These are phyloP conservation scores for Gortyna flavago DNA, from an alignment of 2,888 invertebrate species.

Conservation along the genomic window DNA sequence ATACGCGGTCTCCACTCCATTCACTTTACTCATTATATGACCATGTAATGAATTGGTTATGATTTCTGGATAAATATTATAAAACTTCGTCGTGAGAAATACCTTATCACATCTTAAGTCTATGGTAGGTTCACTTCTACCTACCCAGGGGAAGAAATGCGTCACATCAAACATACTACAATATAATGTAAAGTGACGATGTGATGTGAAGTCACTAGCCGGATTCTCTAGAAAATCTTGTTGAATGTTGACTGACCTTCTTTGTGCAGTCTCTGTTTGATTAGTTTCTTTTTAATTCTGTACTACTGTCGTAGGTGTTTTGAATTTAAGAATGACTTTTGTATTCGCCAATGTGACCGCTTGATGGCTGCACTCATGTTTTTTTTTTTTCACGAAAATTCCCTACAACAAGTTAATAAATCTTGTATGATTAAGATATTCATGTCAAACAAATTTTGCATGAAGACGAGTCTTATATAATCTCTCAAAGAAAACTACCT, in stretches of 20 bases:
- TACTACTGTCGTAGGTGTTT: too few relatives aligned
- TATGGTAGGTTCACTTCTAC: neutral
- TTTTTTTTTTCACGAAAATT: too few relatives aligned
- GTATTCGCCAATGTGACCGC: too few relatives aligned
- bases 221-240: conserved; percentile 2
- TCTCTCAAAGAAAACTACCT: conserved; percentile 50
- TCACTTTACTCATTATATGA: too few relatives aligned
- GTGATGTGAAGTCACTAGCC: neutral
- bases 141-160: neutral
- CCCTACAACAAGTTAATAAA: too few relatives aligned
- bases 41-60: neutral
- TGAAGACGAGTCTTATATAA: conserved; percentile 24
- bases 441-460: conserved; percentile 34
- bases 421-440: conserved; percentile 33
- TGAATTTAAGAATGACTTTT: too few relatives aligned
- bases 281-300: too few relatives aligned
- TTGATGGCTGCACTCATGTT: too few relatives aligned
- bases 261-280: too few relatives aligned
- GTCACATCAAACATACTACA: neutral
- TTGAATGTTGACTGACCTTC: too few relatives aligned
- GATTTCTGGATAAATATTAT: neutral
- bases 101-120: too few relatives aligned
- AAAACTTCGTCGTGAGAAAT: neutral
- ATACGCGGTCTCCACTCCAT: too few relatives aligned
- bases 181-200: neutral